phyloP scores from a whole-genome alignment of 2,888 invertebrate genomes.

The Erebia palarica region DNA sequence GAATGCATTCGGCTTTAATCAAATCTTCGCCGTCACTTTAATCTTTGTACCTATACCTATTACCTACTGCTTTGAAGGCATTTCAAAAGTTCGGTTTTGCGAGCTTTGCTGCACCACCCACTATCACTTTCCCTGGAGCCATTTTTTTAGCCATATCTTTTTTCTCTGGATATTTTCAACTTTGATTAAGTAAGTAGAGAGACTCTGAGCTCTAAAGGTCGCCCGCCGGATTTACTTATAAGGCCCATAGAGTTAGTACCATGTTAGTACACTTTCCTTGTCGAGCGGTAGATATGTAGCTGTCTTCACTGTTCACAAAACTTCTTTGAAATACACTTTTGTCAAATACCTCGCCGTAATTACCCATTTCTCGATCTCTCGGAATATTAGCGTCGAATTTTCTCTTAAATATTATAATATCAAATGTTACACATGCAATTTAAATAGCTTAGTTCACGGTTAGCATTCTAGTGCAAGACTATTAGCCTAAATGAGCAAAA shows the following conservation, averaged over 20 bases:
- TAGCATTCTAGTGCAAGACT: conserved; percentile 38
- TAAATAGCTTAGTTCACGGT: conserved; percentile 24
- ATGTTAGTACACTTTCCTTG: no score
- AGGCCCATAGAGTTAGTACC: background rate
- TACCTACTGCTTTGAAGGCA: background rate
- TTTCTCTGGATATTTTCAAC: background rate
- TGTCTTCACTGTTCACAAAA: no score
- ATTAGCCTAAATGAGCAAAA: conserved; percentile 41
- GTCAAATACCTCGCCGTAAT: background rate
- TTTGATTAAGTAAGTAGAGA: background rate
- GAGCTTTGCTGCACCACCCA: background rate
- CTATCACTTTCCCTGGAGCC: background rate
- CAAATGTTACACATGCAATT: conserved; percentile 19
- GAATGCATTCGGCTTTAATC: background rate
- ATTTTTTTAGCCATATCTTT: background rate
- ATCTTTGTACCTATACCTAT: background rate
- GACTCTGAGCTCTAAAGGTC: background rate
- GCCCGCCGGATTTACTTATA: background rate
- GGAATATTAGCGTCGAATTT: background rate
- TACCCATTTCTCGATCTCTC: background rate
- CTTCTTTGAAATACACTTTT: background rate
- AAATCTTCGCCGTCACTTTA: background rate
- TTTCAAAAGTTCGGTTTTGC: background rate
- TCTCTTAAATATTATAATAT: background rate
- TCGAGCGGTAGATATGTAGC: no score